Conservation (phyloP, 2,113 vertebrate species). For the Macaca nemestrina region DNA sequence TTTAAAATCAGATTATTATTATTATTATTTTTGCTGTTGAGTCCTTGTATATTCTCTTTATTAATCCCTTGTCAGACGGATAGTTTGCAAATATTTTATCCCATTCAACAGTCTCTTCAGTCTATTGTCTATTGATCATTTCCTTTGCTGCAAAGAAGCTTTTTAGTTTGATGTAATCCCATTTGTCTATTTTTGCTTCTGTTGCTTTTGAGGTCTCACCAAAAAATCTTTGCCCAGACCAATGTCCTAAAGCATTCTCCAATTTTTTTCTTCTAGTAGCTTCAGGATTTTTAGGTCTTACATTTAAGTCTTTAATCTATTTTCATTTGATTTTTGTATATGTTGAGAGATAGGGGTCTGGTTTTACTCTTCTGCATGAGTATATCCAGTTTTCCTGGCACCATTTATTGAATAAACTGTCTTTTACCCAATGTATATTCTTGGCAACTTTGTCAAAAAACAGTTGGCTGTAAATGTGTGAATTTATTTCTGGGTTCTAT, state of each 20-base stretch:
- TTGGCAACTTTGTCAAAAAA: not conserved
- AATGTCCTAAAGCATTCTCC: not conserved
- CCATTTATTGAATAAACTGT: not conserved
- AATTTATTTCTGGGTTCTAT: not conserved
- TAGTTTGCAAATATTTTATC: not conserved
- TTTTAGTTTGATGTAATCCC: not conserved
- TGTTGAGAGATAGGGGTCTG: not conserved
- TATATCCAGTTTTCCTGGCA: not conserved
- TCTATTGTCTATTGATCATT: not conserved
- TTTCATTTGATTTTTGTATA: not conserved
- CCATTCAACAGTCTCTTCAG: not conserved
- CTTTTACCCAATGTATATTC: not conserved
- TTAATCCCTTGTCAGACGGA: not conserved
- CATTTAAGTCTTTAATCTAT: not conserved
- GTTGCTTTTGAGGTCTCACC: not conserved
- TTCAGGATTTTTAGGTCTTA: not conserved
- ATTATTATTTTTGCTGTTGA: not conserved
- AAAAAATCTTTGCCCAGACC: not conserved
- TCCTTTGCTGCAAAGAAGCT: not conserved
- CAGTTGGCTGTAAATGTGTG: not conserved
- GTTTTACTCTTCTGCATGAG: not conserved
- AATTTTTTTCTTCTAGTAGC: not conserved
- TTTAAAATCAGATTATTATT: not conserved
- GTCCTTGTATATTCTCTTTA: not conserved
- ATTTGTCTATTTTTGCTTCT: not conserved